These are phyloP conservation scores for Balearica regulorum DNA, from an alignment of 2,797 vertebrate genomes.

Conservation along the genomic window DNA sequence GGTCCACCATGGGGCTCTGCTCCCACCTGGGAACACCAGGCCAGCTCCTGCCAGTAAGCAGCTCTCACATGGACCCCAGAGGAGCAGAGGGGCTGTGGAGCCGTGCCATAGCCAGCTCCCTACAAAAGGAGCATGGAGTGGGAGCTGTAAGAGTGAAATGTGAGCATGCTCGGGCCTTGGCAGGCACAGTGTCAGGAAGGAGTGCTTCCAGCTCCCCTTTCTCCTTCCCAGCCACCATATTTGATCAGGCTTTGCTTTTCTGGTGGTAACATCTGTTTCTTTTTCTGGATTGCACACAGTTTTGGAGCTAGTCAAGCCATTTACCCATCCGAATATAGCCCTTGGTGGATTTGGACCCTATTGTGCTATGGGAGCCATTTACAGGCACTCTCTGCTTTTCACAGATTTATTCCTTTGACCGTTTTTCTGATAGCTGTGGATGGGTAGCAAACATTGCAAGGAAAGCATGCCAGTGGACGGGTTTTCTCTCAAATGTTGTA, in stretches of 20 bases:
- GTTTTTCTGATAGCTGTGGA: background rate
- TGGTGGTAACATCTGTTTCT: background rate
- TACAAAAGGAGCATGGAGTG: background rate
- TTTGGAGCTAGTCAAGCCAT: background rate
- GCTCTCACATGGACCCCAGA: background rate
- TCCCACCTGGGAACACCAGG: background rate
- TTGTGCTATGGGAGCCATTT: background rate
- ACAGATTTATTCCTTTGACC: background rate
- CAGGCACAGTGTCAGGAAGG: background rate
- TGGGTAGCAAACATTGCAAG: background rate
- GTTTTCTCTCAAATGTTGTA: background rate
- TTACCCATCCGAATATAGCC: background rate
- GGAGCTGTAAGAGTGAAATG: background rate
- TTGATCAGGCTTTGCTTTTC: background rate
- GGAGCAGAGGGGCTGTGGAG: background rate
- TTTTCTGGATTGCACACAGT: background rate
- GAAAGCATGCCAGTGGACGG: background rate
- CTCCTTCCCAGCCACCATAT: background rate
- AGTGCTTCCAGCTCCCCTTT: background rate
- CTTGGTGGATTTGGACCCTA: background rate
- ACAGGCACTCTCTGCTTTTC: background rate
- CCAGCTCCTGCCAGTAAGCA: background rate
- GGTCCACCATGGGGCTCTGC: background rate
- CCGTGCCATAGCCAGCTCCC: background rate
- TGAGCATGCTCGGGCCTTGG: rapidly evolving